Evolutionary conservation across 1,140 invertebrate species (phyloP), one percentile per base, ranked within the genome.

Genomic region (Cyclargus thomasi): DNA sequence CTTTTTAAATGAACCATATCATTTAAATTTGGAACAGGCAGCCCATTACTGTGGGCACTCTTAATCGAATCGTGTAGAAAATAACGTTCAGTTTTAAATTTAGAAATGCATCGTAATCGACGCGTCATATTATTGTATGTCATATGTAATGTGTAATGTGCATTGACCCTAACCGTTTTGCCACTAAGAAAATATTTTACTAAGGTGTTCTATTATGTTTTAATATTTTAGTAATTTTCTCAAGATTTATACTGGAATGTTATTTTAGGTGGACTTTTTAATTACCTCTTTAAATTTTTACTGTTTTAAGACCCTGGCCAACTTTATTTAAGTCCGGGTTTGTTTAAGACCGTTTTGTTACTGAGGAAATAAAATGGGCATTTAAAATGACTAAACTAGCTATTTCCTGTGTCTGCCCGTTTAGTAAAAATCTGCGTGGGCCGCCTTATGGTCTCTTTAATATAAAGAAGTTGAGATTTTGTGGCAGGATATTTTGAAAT

Each of bases 391-490:
- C 39, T 47, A 47, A 47, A 47, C 39, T 47, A 47, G 39, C 11
- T 0, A 11, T 47, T 47, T 47, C 39, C 39, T 47, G 39, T 47
- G 36, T 6, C 39, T 7, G 39, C 10, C 11, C 39, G 39, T 11
- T 47, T 47, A 47, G 14, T 47, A 47, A 16, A 14, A 47, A 29
- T 47, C 39, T 47, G 39, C 39, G 39, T 47, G 39, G 39, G 39
- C 8, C 10, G 10, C 10, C 2, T 14, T 16, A 47, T 47, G 3
- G 10, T 47, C 39, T 11, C n/a, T n/a, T n/a, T 47, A 47, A 47
- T 47, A 47, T n/a, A 47, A 47, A 47, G 39, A 47, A 47, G 39
- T 47, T 47, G 39, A 47, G 39, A 47, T 47, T 47, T 16, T 47
- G 8, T 8, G 39, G 14, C 39, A 8, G 39, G 10, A 47, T 47